A percentile compares a stretch with the other conserved stretches of the same genome.
phyloP scores from a whole-genome alignment of 2,113 vertebrate species.

The Chaenocephalus aceratus region DNA sequence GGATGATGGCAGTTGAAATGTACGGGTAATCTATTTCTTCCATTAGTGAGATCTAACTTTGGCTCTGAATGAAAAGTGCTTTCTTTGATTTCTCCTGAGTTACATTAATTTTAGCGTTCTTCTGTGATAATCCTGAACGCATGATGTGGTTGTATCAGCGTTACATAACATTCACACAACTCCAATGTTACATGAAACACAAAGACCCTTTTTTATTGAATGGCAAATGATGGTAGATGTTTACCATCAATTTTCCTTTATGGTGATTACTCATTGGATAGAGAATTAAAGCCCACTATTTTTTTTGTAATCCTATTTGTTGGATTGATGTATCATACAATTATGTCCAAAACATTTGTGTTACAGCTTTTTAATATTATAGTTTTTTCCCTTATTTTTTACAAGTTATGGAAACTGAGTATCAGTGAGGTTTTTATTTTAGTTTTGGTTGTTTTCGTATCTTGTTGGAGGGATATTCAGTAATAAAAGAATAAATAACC shows the following conservation, averaged over 20 bases:
- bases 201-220: not conserved
- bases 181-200: too few species aligned
- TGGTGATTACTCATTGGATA: not conserved
- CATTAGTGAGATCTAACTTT: constrained; percentile 24
- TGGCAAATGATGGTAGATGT: not conserved
- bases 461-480: too few species aligned
- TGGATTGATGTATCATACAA: too few species aligned
- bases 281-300: too few species aligned
- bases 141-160: not conserved
- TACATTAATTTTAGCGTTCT: not conserved
- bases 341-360: too few species aligned
- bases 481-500: not conserved
- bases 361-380: too few species aligned
- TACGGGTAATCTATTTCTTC: constrained; percentile 42
- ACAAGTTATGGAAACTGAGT: too few species aligned
- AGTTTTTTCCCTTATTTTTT: too few species aligned
- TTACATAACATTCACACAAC: too few species aligned
- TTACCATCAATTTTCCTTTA: not conserved
- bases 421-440: too few species aligned
- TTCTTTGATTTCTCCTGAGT: not conserved
- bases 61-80: constrained; percentile 26
- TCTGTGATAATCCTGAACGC: not conserved
- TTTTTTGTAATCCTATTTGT: too few species aligned
- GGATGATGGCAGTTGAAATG: constrained; percentile 44
- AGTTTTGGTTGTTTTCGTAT: too few species aligned